Base-by-base conservation (phyloP, 2,888 invertebrate species). In the Opisthograptis luteolata region DNA sequence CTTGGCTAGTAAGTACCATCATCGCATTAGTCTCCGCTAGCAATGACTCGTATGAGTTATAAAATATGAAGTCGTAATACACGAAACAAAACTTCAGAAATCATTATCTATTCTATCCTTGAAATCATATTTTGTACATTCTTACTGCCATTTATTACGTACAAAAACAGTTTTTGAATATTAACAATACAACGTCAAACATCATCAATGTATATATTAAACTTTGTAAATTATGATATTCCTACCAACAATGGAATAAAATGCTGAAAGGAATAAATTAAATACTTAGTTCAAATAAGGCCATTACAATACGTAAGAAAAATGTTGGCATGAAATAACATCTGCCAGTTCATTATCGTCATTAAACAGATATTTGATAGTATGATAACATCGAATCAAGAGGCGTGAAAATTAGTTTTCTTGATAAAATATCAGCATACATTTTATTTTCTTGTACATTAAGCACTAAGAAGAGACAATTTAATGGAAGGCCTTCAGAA, bases 241-340 rank as follows among this genome's bases (percentile, higher is more conserved):
- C n/a, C 22, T n/a, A 30, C 4, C 1, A 30, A 12, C 9, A 31
- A 37, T 25, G 3, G 5, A 19, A 30, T 8, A 24, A 24, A 44
- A 36, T 15, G 19, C 13, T 19, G 4, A 31, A 17, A 13, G 22
- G 36, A 36, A 27, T 30, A 28, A 25, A 28, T 17, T 44, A 36
- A 70, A 66, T 20, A 40, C 44, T 37, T n/a, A 2, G 15, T n/a
- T 25, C 30, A 44, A 66, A 68, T 66, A 63, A 64, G 64, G 66
- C 66, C 63, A 65, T 67, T 64, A 62, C 54, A 60, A 56, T 15
- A 32, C n/a, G 24, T 6, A 10, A 41, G 8, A 6, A 40, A 20
- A 10, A 20, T 41, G 24, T 32, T 24, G 1, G 14, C 10, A 24
- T 13, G 15, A 32, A 22, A 32, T 32, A 24, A 14, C 31, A 43